Conservation (phyloP, 1,140 invertebrate species). For the Euura saliciscinereae region DNA sequence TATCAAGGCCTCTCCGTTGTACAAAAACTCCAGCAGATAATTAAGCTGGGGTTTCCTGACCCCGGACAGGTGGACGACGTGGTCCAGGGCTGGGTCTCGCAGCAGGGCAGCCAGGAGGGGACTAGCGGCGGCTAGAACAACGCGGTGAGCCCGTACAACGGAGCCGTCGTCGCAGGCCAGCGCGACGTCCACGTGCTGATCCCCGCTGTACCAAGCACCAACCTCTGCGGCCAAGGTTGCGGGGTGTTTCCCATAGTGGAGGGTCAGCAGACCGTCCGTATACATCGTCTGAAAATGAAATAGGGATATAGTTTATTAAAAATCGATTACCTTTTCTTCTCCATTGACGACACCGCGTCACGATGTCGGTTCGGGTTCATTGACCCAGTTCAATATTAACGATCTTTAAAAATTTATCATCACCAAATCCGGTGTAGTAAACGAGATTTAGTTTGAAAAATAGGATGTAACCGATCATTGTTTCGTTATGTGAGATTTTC, state of each 20-base stretch:
- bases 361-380: no score
- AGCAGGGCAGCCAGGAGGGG: slow-evolving; percentile 80
- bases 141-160: slow-evolving; percentile 75
- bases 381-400: no score
- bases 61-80: slow-evolving; percentile 80
- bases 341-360: no score
- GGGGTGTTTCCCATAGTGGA: slow-evolving; percentile 89
- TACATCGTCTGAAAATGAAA: slow-evolving; percentile 59
- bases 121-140: slow-evolving; percentile 83
- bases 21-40: slow-evolving; percentile 81
- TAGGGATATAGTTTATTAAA: not conserved
- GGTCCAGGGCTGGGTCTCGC: slow-evolving; percentile 69
- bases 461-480: no score
- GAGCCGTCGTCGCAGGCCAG: slow-evolving; percentile 81
- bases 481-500: no score
- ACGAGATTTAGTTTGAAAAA: no score
- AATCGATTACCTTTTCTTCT: no score
- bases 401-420: no score
- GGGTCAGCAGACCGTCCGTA: slow-evolving; percentile 74
- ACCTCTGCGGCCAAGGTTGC: slow-evolving; percentile 86
- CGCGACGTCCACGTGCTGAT: slow-evolving; percentile 81
- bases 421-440: no score
- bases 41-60: slow-evolving; percentile 77
- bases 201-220: slow-evolving; percentile 80
- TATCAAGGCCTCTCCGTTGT: slow-evolving; percentile 83